These are phyloP conservation scores for Embiotoca jacksoni DNA, from an alignment of 2,113 vertebrate species.

Conservation along the genomic window DNA sequence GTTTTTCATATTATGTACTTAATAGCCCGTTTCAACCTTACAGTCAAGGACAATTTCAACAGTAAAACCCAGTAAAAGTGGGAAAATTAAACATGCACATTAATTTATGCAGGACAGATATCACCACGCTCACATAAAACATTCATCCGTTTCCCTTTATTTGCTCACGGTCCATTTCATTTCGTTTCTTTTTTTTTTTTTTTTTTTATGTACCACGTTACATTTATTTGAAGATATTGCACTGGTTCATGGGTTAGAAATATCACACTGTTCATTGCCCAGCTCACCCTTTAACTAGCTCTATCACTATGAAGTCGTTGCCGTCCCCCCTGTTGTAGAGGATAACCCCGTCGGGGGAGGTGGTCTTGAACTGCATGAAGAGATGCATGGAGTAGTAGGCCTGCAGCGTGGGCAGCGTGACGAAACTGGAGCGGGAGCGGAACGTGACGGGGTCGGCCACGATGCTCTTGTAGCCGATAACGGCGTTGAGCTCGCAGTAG, in stretches of 20 bases:
- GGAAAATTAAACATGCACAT: not conserved
- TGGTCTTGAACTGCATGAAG: slow-evolving; percentile 99
- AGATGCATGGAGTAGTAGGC: slow-evolving; percentile 99
- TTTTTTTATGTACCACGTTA: not conserved
- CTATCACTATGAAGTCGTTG: slow-evolving; percentile 98
- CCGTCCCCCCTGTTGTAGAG: slow-evolving; percentile 98
- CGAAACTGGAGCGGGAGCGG: slow-evolving; percentile 97
- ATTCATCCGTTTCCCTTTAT: not conserved
- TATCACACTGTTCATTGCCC: not conserved
- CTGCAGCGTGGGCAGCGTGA: slow-evolving; percentile 96
- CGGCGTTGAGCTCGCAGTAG: slow-evolving; percentile 98
- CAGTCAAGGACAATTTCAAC: slow-evolving; percentile 18
- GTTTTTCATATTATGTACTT: slow-evolving; percentile 45
- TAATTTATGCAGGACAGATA: slow-evolving; percentile 13
- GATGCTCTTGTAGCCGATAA: slow-evolving; percentile 98
- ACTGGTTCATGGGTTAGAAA: slow-evolving; percentile 5
- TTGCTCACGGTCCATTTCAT: not conserved
- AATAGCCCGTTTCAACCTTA: not conserved
- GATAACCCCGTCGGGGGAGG: slow-evolving; percentile 95
- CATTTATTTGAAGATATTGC: not conserved
- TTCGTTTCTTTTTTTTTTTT: no score
- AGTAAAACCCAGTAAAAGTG: not conserved
- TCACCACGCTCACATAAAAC: not conserved
- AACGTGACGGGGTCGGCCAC: slow-evolving; percentile 99
- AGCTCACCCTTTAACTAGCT: slow-evolving; percentile 98